Percentiles rank a stretch among this genome's conserved stretches.
phyloP scores from a whole-genome alignment of 2,797 vertebrate genomes.

The Mus minutoides region DNA sequence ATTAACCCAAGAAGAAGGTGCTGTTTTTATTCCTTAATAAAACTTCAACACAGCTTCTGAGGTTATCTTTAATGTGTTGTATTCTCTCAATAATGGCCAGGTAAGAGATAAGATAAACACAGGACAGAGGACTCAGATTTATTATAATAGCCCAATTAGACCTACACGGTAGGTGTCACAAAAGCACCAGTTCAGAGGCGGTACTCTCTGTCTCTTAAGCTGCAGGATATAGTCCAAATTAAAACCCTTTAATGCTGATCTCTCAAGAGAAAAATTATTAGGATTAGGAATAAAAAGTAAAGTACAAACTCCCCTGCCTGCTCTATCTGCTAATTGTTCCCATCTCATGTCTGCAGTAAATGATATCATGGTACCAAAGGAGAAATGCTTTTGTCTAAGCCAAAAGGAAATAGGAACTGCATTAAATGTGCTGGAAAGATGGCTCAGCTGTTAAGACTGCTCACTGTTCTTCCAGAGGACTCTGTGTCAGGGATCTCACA shows the following conservation, averaged over 20 bases:
- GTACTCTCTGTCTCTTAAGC: constrained; percentile 15
- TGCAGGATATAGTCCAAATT: not conserved
- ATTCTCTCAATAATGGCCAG: not conserved
- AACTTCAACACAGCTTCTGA: not conserved
- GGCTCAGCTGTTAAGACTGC: not conserved
- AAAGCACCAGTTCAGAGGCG: constrained; percentile 9
- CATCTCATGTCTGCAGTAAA: not conserved
- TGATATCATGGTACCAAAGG: not conserved
- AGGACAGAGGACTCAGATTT: not conserved
- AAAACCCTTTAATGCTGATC: constrained; percentile 21
- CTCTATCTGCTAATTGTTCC: constrained; percentile 22
- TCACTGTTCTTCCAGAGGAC: not conserved
- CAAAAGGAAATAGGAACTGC: not conserved
- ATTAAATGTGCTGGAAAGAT: not conserved
- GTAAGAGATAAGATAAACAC: not conserved
- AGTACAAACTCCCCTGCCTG: not conserved
- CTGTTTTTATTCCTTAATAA: not conserved
- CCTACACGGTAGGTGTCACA: not conserved
- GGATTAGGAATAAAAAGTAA: not conserved
- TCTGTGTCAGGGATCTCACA: not conserved
- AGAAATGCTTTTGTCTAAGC: not conserved
- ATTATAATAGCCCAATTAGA: not conserved
- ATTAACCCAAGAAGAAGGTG: not conserved
- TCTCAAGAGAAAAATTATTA: not conserved
- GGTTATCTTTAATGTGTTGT: not conserved